Evolutionary conservation across 2,797 vertebrate genomes (phyloP).

Genomic region (Tokudaia muenninki): DNA sequence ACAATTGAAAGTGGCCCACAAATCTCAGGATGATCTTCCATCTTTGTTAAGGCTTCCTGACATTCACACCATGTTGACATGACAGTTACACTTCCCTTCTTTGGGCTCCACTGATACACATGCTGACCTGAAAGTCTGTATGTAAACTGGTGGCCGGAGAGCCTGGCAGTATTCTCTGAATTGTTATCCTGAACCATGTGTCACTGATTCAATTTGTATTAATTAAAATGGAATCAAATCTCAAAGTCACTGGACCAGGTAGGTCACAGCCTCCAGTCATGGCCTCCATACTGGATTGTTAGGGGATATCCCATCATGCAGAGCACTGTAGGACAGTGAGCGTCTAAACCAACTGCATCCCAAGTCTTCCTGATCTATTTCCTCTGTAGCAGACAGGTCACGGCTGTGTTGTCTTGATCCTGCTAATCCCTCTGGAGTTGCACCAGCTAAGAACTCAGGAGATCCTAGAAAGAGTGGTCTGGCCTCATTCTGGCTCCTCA

Average conservation of each 20-base stretch:
- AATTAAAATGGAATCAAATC: not conserved
- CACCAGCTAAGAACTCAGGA: not conserved
- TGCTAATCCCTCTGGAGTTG: not conserved
- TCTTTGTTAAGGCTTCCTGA: not conserved
- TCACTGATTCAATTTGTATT: not conserved
- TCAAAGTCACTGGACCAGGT: no score
- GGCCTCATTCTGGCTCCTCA: not conserved
- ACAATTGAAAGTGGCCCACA: not conserved
- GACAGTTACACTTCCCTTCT: not conserved
- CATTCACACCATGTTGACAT: not conserved
- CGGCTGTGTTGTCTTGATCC: not conserved
- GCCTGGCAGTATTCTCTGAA: not conserved
- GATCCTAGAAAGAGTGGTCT: not conserved
- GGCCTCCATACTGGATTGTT: not conserved
- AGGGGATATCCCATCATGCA: fast-evolving
- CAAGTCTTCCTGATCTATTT: no score
- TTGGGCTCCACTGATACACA: not conserved
- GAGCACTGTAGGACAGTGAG: not conserved
- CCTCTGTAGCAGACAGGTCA: no score
- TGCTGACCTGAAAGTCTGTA: not conserved
- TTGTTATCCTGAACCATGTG: not conserved
- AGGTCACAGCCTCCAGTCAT: not conserved
- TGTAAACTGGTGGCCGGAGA: not conserved
- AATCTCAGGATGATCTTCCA: not conserved
- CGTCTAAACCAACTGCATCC: not conserved